These are phyloP conservation scores for Drosophila subpulchrella DNA, from an alignment of 1,140 invertebrate genomes.

Conservation along the genomic window DNA sequence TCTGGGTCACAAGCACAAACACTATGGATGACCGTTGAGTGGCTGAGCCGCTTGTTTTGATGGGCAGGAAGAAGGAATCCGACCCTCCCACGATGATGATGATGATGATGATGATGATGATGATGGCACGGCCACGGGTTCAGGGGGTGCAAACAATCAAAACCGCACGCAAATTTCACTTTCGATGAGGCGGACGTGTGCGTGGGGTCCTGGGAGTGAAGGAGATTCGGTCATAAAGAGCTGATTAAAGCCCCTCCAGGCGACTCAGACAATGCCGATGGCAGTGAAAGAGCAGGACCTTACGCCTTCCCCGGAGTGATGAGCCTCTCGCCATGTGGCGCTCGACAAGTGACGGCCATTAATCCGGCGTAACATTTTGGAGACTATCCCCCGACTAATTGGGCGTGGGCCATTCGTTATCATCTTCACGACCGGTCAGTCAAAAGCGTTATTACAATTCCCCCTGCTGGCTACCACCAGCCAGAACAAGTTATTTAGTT, in stretches of 20 bases:
- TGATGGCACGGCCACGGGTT: background rate
- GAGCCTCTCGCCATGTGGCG: background rate
- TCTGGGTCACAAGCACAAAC: slow-evolving; percentile 35
- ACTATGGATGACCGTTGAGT: slow-evolving; percentile 20
- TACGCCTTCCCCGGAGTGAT: no score
- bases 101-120: background rate
- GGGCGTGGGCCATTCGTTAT: slow-evolving; percentile 13
- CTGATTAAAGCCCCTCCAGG: slow-evolving; percentile 28
- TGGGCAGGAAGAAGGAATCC: background rate
- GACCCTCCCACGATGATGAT: slow-evolving; percentile 6
- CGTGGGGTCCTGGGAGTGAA: background rate
- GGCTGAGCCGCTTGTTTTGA: slow-evolving; percentile 14
- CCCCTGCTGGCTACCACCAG: background rate
- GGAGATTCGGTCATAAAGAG: slow-evolving; percentile 38
- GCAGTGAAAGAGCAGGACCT: background rate
- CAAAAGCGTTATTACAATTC: background rate
- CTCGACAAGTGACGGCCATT: slow-evolving; percentile 31
- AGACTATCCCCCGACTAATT: slow-evolving; percentile 17
- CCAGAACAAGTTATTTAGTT: background rate
- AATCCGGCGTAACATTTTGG: slow-evolving; percentile 1
- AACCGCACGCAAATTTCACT: slow-evolving; percentile 46
- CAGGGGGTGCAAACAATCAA: slow-evolving; percentile 27
- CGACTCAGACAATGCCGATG: background rate
- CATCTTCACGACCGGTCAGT: background rate
- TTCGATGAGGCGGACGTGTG: slow-evolving; percentile 18